Percentiles rank a stretch among this genome's conserved stretches.
phyloP scores from a whole-genome alignment of 2,797 vertebrate species.

The Ctenopoma multispine region DNA sequence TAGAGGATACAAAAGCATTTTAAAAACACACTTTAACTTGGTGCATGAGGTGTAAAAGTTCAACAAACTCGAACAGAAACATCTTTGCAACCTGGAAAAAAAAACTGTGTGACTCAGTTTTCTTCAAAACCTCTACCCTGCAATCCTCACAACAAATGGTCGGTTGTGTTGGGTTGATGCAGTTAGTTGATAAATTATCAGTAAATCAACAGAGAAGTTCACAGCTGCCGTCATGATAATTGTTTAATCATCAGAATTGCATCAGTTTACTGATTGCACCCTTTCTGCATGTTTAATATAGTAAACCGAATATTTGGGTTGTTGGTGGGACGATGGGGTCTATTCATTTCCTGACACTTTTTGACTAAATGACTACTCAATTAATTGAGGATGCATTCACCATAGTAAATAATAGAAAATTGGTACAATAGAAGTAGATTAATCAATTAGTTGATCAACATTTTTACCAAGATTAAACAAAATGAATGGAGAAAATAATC shows the following conservation, averaged over 20 bases:
- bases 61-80: conserved; percentile 15
- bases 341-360: neutral
- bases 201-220: neutral
- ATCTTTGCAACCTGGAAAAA: conserved; percentile 1
- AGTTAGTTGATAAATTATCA: neutral
- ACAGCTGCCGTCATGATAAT: neutral
- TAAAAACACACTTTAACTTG: neutral
- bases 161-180: neutral
- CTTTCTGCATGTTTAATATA: neutral
- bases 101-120: neutral
- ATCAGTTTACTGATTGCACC: neutral
- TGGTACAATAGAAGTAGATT: no score
- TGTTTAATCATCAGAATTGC: neutral
- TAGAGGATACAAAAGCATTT: neutral
- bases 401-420: no score
- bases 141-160: neutral
- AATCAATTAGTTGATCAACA: neutral
- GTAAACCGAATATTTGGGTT: neutral
- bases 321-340: neutral
- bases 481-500: neutral
- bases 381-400: no score
- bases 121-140: neutral
- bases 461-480: no score
- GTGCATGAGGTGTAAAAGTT: neutral
- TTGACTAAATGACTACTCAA: neutral